Evolutionary conservation across 2,113 vertebrate genomes (phyloP).

Genomic region (Percopsis transmontana): DNA sequence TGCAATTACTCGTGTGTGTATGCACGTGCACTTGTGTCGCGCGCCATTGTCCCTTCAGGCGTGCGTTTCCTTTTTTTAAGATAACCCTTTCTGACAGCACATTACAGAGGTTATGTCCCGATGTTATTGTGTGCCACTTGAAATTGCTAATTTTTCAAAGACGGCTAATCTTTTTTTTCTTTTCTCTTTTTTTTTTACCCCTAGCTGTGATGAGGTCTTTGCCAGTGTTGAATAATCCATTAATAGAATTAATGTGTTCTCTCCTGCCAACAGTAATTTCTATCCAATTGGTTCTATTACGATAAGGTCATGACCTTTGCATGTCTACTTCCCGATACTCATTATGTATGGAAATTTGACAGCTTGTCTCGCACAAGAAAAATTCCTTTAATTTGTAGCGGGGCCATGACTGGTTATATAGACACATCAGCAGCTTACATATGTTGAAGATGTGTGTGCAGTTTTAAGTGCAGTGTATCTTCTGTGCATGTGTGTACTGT

Average conservation of each 20-base stretch:
- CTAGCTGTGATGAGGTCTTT: conserved; percentile 64
- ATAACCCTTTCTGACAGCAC: conserved; percentile 71
- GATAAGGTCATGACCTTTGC: conserved; percentile 53
- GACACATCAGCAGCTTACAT: conserved; percentile 31
- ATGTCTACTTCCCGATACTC: conserved; percentile 54
- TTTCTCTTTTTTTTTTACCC: conserved; percentile 50
- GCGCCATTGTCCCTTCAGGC: conserved; percentile 48
- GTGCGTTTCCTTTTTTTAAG: conserved; percentile 44
- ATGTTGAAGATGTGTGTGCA: conserved; percentile 21
- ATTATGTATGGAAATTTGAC: conserved; percentile 65
- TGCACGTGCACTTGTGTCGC: background rate
- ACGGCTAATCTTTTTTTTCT: conserved; percentile 66
- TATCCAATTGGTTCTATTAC: conserved; percentile 54
- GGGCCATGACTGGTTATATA: conserved; percentile 1
- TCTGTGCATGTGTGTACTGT: conserved; percentile 14
- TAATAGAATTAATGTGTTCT: conserved; percentile 71
- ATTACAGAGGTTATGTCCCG: conserved; percentile 60
- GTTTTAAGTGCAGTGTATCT: background rate
- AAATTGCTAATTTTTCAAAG: conserved; percentile 72
- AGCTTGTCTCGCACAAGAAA: conserved; percentile 25
- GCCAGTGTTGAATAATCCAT: conserved; percentile 70
- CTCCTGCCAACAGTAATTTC: conserved; percentile 69
- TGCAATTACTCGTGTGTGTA: background rate
- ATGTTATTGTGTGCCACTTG: conserved; percentile 68
- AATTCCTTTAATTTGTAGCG: background rate